Evolutionary conservation across 2,113 vertebrate genomes (phyloP).

Genomic region (Takifugu bimaculatus): DNA sequence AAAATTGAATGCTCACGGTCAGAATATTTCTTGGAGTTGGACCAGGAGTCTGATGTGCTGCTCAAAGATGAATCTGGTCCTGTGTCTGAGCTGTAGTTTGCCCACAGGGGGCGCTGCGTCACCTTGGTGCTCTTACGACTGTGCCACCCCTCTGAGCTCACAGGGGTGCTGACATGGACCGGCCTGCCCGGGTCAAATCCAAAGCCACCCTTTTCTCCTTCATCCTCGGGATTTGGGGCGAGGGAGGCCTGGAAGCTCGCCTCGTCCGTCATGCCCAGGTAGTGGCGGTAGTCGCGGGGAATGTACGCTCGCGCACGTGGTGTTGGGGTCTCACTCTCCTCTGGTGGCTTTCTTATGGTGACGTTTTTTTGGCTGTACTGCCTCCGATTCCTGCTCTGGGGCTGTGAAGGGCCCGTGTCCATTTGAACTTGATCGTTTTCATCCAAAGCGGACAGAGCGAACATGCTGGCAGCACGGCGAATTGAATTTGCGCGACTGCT

Average conservation of each 20-base stretch:
- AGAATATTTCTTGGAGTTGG: constrained; percentile 51
- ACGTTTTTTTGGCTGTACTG: constrained; percentile 30
- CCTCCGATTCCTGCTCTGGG: constrained; percentile 50
- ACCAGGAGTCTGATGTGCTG: constrained; percentile 55
- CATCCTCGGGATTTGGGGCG: neutral
- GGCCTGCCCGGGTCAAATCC: constrained; percentile 40
- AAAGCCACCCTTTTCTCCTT: constrained; percentile 23
- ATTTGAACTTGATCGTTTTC: constrained; percentile 46
- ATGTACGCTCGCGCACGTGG: constrained; percentile 66
- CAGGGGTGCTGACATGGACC: constrained; percentile 51
- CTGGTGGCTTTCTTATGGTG: constrained; percentile 25
- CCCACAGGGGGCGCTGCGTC: constrained; percentile 33
- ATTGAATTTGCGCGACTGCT: constrained; percentile 52
- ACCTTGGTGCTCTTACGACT: constrained; percentile 43
- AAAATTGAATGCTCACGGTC: constrained; percentile 55
- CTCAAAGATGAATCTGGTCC: constrained; percentile 55
- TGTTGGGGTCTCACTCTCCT: constrained; percentile 39
- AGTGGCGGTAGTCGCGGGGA: constrained; percentile 69
- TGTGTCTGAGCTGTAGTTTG: constrained; percentile 51
- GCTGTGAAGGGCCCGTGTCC: constrained; percentile 41
- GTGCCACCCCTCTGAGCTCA: constrained; percentile 43
- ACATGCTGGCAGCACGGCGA: constrained; percentile 67
- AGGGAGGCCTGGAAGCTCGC: constrained; percentile 26
- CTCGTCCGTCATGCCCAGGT: constrained; percentile 60
- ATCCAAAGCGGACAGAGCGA: constrained; percentile 43